Base-by-base conservation (phyloP, 1,140 invertebrate genomes). In the Halyomorpha halys region DNA sequence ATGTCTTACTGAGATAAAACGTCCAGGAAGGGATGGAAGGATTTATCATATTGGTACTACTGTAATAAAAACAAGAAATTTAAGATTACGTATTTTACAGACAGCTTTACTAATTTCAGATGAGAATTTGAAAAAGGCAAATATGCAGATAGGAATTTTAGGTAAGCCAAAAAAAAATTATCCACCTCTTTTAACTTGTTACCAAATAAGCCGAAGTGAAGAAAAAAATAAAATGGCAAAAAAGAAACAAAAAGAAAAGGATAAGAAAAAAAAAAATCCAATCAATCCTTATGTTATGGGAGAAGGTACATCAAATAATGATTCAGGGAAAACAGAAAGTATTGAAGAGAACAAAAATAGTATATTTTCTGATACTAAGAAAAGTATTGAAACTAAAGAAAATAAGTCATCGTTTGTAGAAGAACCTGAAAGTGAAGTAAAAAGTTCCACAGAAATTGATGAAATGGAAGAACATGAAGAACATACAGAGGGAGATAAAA, bases 91-190 rank as follows among this genome's bases (percentile, higher is more conserved):
- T 16, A 16, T 56, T 16, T 23, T 56, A 8, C 53, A 56, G 23
- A 23, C 53, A 11, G 53, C 53, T 56, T 23, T 56, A 16, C 53
- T 56, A 5, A 23, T 56, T 23, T 15, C 53, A 23, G 53, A 56
- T 23, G 53, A 56, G 5, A 25, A 15, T 16, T 3, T 56, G 9
- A 23, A 56, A 56, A 15, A 23, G 5, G 53, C 53, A 5, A 56
- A 56, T 25, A 56, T 56, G 15, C 19, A 56, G 14, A 21, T 56
- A 18, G 53, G 53, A 56, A 56, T 56, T 23, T 23, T 56, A 23
- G 53, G 53, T 56, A 56, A 56, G 21, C 53, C 53, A 25, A 56
- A 23, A 25, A 23, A 19, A 23, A 23, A 56, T 56, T 56, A 56
- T 25, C 53, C 53, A 5, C 53, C 53, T 23, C 53, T 56, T 16